phyloP scores from a whole-genome alignment of 1,140 invertebrate genomes.

The Temnothorax curvispinosus region DNA sequence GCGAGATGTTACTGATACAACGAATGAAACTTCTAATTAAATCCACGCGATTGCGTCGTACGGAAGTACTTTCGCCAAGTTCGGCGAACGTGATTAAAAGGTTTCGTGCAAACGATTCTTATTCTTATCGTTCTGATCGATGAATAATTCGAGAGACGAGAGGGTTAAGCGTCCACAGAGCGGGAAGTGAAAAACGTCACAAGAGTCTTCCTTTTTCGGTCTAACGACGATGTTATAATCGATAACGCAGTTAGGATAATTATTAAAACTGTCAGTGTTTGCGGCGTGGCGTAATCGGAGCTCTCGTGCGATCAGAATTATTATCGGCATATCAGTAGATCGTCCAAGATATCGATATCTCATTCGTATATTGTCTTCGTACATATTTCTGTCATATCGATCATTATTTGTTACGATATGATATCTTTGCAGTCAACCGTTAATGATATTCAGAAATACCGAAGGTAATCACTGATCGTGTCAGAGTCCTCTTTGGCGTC shows the following conservation, averaged over 20 bases:
- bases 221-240: constrained; percentile 33
- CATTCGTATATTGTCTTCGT: not conserved
- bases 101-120: not conserved
- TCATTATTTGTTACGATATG: not conserved
- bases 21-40: constrained; percentile 40
- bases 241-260: constrained; percentile 35
- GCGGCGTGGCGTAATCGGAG: constrained; percentile 9
- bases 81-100: constrained; percentile 4
- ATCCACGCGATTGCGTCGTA: constrained; percentile 13
- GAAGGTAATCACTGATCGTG: not conserved
- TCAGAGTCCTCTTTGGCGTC: constrained; percentile 60
- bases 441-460: not conserved
- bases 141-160: constrained; percentile 8
- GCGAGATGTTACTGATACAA: constrained; percentile 34
- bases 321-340: not conserved
- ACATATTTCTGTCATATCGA: not conserved
- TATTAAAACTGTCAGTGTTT: constrained; percentile 24
- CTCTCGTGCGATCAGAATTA: constrained; percentile 31
- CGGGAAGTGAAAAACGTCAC: constrained; percentile 44
- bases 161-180: constrained; percentile 20
- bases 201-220: constrained; percentile 76
- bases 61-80: not conserved
- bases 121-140: constrained; percentile 1
- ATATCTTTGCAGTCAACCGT: not conserved
- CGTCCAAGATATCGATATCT: not conserved